Conservation (phyloP, 1,140 invertebrate genomes). For the Magallana angulata region DNA sequence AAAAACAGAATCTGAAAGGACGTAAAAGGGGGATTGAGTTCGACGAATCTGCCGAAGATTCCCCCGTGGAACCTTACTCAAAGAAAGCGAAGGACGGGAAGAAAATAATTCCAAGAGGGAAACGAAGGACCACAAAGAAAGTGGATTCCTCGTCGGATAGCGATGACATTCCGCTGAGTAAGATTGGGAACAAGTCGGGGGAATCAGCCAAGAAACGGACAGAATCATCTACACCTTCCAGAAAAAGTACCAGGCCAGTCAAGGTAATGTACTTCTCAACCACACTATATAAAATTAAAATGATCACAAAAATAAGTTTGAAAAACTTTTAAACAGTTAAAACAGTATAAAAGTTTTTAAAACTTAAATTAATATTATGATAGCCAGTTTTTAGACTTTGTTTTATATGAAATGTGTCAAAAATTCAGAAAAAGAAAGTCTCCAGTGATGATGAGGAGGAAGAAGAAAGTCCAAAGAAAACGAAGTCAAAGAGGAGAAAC, state of each 20-base stretch:
- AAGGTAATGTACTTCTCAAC: slow-evolving; percentile 37
- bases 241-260: slow-evolving; percentile 49
- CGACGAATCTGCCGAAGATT: slow-evolving; percentile 45
- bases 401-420: not conserved
- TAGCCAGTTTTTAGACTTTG: too few relatives aligned
- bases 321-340: too few relatives aligned
- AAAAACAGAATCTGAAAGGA: not conserved
- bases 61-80: slow-evolving; percentile 49
- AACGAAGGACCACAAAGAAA: slow-evolving; percentile 43
- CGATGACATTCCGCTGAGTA: slow-evolving; percentile 56
- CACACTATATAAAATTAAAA: not conserved
- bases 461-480: slow-evolving; percentile 15
- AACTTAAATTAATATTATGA: too few relatives aligned
- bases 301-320: too few relatives aligned
- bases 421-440: slow-evolving; percentile 58
- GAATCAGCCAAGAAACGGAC: slow-evolving; percentile 36
- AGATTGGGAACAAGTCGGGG: slow-evolving; percentile 32
- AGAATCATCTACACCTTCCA: slow-evolving; percentile 55
- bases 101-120: slow-evolving; percentile 50
- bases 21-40: slow-evolving; percentile 34
- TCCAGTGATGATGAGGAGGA: slow-evolving; percentile 62
- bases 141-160: slow-evolving; percentile 45
- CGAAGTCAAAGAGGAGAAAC: slow-evolving; percentile 18
- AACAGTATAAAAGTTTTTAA: too few relatives aligned
- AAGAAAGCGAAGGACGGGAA: slow-evolving; percentile 52